A percentile compares a stretch with the other conserved stretches of the same genome.
These are phyloP conservation scores for Smittia sp. DNA, from an alignment of 2,888 invertebrate genomes.

Conservation along the genomic window DNA sequence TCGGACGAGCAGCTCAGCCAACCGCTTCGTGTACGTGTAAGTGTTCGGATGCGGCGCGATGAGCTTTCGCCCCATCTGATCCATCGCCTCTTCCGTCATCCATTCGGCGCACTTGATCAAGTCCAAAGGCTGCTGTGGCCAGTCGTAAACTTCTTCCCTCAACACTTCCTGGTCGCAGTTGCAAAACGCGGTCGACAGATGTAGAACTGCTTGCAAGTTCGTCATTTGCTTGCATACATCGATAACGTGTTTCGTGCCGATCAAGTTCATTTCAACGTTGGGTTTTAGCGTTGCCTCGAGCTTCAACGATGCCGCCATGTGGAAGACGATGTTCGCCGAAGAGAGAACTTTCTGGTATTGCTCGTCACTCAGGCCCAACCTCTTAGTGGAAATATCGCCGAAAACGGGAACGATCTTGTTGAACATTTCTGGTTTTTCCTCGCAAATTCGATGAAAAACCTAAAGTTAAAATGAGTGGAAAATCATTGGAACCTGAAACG, in stretches of 20 bases:
- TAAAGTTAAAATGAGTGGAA: background rate
- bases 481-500: too few species aligned
- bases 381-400: constrained; percentile 66
- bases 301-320: constrained; percentile 89
- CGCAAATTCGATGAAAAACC: constrained; percentile 65
- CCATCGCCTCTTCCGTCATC: constrained; percentile 66
- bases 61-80: constrained; percentile 65
- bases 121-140: constrained; percentile 68
- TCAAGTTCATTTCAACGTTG: constrained; percentile 87
- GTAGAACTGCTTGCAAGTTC: constrained; percentile 73
- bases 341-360: constrained; percentile 60
- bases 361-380: constrained; percentile 62
- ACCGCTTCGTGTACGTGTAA: constrained; percentile 11
- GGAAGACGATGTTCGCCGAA: constrained; percentile 77
- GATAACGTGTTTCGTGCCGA: constrained; percentile 77
- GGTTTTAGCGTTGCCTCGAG: constrained; percentile 86
- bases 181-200: constrained; percentile 96
- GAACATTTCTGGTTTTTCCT: constrained; percentile 65
- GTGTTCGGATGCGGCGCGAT: constrained; percentile 55
- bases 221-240: constrained; percentile 75
- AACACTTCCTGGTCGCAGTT: constrained; percentile 86
- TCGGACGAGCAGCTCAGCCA: constrained; percentile 18
- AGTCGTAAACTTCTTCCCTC: constrained; percentile 76
- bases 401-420: constrained; percentile 72
- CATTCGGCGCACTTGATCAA: constrained; percentile 68